phyloP scores from a whole-genome alignment of 64 coral and sea anemone genomes.

The Montipora cactus region DNA sequence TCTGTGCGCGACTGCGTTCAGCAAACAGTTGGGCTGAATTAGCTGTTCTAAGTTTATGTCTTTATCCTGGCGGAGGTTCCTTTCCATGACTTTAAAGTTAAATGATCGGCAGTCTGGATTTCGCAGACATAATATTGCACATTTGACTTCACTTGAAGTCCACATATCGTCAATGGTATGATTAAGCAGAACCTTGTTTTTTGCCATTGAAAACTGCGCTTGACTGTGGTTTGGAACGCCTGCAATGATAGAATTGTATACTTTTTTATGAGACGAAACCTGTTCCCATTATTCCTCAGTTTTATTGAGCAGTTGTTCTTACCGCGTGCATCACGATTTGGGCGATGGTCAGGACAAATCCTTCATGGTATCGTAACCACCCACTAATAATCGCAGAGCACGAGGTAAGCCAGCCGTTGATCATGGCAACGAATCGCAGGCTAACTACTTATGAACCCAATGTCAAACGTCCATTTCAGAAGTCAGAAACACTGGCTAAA shows the following conservation, averaged over 20 bases:
- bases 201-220: not conserved
- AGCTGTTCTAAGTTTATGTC: not conserved
- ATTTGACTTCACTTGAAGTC: not conserved
- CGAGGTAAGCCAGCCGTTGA: too few species aligned
- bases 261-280: too few species aligned
- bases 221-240: not conserved
- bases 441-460: too few species aligned
- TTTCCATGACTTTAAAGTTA: not conserved
- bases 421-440: too few species aligned
- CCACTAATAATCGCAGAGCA: too few species aligned
- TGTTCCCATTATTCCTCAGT: too few species aligned
- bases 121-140: not conserved
- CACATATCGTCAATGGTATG: not conserved
- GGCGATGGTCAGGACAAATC: too few species aligned
- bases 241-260: not conserved
- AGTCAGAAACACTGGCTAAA: too few species aligned
- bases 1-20: not conserved
- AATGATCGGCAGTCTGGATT: not conserved
- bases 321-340: too few species aligned
- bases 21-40: not conserved
- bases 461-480: too few species aligned
- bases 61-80: not conserved
- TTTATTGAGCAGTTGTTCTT: too few species aligned
- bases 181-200: not conserved
- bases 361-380: too few species aligned